phyloP scores from a whole-genome alignment of 2,888 invertebrate species.

The Tiliacea citrago region DNA sequence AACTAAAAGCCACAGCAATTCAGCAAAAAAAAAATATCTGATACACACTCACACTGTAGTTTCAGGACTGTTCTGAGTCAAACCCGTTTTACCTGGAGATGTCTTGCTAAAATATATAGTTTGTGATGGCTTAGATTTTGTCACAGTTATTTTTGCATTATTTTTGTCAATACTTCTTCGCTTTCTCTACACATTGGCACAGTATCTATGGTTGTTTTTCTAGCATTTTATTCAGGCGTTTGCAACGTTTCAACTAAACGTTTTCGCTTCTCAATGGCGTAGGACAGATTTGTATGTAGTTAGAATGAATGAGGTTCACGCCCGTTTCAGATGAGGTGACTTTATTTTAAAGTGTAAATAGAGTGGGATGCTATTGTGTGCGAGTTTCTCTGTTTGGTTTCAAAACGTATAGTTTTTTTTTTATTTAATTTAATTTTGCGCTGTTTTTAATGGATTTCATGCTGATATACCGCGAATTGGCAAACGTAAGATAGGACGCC shows the following conservation, averaged over 20 bases:
- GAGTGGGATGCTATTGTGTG: conserved; percentile 23
- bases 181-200: conserved; percentile 14
- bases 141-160: not conserved
- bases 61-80: not conserved
- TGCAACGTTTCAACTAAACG: conserved; percentile 71
- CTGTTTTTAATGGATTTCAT: not conserved
- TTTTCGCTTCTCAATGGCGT: conserved; percentile 66
- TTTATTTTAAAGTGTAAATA: conserved; percentile 56
- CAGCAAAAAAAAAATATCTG: too few relatives aligned
- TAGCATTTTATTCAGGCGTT: conserved; percentile 67
- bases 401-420: not conserved
- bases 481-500: not conserved
- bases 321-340: conserved; percentile 56
- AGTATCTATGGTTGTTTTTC: conserved; percentile 64
- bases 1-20: too few relatives aligned
- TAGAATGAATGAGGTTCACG: conserved; percentile 64
- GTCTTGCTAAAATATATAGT: not conserved
- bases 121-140: not conserved
- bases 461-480: not conserved
- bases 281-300: conserved; percentile 61
- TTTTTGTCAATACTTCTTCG: conserved; percentile 32
- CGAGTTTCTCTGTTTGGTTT: conserved; percentile 10
- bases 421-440: not conserved
- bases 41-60: too few relatives aligned
- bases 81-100: not conserved